phyloP scores from a whole-genome alignment of 2,113 vertebrate species.

The Gyps fulvus region DNA sequence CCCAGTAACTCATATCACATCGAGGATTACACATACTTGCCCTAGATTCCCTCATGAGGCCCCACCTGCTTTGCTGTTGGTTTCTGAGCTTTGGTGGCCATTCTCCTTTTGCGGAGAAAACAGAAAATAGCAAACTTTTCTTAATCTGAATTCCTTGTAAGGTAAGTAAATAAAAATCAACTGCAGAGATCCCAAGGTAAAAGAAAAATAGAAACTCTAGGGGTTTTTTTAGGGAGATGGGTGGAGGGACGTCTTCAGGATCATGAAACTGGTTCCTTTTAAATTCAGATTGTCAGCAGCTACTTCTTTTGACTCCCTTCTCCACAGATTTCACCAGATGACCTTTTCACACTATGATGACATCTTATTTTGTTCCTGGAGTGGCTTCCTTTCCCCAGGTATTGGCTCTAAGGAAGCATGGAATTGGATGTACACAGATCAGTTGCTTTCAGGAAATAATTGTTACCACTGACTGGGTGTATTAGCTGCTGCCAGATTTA shows the following conservation, averaged over 20 bases:
- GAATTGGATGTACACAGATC: neutral
- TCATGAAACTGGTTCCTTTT: neutral
- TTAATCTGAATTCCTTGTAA: neutral
- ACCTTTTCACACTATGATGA: neutral
- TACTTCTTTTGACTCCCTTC: neutral
- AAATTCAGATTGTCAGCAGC: neutral
- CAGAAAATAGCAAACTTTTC: neutral
- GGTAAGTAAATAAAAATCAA: neutral
- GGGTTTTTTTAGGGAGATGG: neutral
- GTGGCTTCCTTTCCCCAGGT: neutral
- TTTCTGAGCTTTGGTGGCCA: neutral
- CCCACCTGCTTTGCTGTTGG: neutral
- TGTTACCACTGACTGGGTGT: neutral
- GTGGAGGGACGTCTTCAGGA: neutral
- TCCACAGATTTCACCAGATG: neutral
- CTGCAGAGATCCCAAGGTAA: neutral
- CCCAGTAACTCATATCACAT: neutral
- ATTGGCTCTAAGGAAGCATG: neutral
- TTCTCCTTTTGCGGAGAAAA: neutral
- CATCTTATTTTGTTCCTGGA: neutral
- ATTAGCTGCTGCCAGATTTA: neutral
- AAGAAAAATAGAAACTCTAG: neutral
- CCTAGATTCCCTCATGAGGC: neutral
- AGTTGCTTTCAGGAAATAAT: neutral
- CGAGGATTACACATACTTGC: accelerated